Percentiles rank a stretch among this genome's conserved stretches.
These are phyloP conservation scores for Chymomyza amoena DNA, from an alignment of 2,888 invertebrate genomes.

Conservation along the genomic window DNA sequence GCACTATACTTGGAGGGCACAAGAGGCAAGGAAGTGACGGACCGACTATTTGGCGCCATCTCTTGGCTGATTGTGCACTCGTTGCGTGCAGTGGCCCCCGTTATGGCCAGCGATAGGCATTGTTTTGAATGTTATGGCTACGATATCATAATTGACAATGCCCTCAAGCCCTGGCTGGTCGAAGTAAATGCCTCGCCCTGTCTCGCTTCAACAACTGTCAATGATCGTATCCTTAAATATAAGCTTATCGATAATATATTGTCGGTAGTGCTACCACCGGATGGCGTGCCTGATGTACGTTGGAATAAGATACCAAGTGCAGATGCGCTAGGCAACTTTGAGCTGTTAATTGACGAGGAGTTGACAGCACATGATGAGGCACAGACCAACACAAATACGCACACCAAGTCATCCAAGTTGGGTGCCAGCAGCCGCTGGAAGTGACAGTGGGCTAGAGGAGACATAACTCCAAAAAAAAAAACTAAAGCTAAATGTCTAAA, in stretches of 20 bases:
- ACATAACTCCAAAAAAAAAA: not conserved
- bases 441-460: conserved; percentile 48
- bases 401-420: conserved; percentile 48
- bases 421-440: conserved; percentile 74
- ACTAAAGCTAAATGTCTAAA: not conserved
- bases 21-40: conserved; percentile 91
- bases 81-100: conserved; percentile 92
- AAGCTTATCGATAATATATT: conserved; percentile 95
- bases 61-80: conserved; percentile 95
- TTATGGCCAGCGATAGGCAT: conserved; percentile 93
- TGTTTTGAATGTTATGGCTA: conserved; percentile 90
- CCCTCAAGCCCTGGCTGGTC: conserved; percentile 94
- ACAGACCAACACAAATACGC: conserved; percentile 45
- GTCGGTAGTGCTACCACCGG: conserved; percentile 92
- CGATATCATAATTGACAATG: conserved; percentile 96
- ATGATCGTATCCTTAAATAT: conserved; percentile 95
- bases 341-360: conserved; percentile 91
- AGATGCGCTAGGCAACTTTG: conserved; percentile 90
- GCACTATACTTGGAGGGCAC: conserved; percentile 93
- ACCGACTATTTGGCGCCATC: conserved; percentile 92
- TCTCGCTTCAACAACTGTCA: conserved; percentile 94
- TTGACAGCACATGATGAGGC: conserved; percentile 83
- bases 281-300: conserved; percentile 91
- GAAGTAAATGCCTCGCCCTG: conserved; percentile 97
- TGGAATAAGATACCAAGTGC: conserved; percentile 90